Evolutionary conservation across 2,113 vertebrate genomes (phyloP), one percentile per base, ranked within the genome.

Genomic region (Panthera uncia): DNA sequence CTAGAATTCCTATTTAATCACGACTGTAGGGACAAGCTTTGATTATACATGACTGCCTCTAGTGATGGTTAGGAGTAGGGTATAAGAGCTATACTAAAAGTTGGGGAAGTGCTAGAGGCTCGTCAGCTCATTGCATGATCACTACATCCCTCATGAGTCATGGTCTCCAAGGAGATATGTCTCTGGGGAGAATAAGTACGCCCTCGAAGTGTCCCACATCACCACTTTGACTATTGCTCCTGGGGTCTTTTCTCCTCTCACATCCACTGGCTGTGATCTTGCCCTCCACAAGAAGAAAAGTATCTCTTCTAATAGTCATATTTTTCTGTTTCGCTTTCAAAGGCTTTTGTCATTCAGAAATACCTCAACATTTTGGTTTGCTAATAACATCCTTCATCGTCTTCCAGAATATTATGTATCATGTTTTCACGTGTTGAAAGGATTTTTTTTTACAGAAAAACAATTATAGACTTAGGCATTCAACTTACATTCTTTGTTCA

Each of bases 61-160:
- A 57, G 14, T 38, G 48, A 5, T 90, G 12, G 15, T 55, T 36
- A 55, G 18, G 14, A 80, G 8, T 25, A 21, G 1, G 61, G 5
- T 36, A 8, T 57, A 66, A 80, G 57, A 48, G 15, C 25, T 73
- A 1, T n/a, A 10, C 5, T 69, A 15, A 89, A 48, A 25, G 1
- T 25, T 19, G 2, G 4, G 18, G 2, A 1, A 23, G 9, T 13
- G 3, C 3, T 41, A 79, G 78, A 11, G 4, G 5, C n/a, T 84
- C 52, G 10, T 61, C 50, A 13, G n/a, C 27, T 71, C 52, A 52
- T 5, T 23, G 3, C 16, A 16, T 18, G 12, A 29, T 80, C 5
- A 21, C 1, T n/a, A 10, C 38, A 10, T 57, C 12, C 12, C 0
- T 27, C 4, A 1, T 27, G 38, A 78, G 21, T 79, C 36, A 6